Evolutionary conservation across 2,888 invertebrate species (phyloP).

Genomic region (Drosophila barbarae): DNA sequence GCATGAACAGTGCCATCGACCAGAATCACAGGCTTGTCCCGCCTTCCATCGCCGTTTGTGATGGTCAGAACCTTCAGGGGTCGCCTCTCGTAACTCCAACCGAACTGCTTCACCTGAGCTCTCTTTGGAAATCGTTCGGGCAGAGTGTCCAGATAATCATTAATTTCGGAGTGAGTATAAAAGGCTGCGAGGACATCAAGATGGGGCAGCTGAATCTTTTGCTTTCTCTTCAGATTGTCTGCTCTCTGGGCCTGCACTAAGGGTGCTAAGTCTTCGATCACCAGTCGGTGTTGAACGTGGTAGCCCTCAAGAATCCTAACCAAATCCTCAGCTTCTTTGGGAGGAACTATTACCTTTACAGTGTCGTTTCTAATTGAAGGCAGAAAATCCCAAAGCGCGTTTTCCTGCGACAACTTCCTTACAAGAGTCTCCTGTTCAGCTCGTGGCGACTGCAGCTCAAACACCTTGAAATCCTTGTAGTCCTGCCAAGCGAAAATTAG

Average conservation of each 20-base stretch:
- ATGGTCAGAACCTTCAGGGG: slow-evolving; percentile 83
- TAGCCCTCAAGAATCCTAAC: slow-evolving; percentile 25
- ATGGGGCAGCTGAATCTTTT: slow-evolving; percentile 23
- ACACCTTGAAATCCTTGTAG: slow-evolving; percentile 61
- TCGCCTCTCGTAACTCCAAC: slow-evolving; percentile 82
- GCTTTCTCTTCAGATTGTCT: slow-evolving; percentile 48
- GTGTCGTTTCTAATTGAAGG: slow-evolving; percentile 26
- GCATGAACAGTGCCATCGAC: slow-evolving; percentile 83
- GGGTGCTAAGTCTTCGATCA: slow-evolving; percentile 56
- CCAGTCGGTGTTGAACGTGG: slow-evolving; percentile 45
- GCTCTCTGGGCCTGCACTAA: slow-evolving; percentile 50
- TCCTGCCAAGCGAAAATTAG: slow-evolving; percentile 47
- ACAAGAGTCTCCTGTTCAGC: slow-evolving; percentile 32
- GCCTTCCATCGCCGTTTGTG: slow-evolving; percentile 79
- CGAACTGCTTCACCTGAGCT: slow-evolving; percentile 82
- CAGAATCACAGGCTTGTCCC: slow-evolving; percentile 81
- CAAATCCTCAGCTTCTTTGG: slow-evolving; percentile 35
- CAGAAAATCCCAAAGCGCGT: slow-evolving; percentile 45
- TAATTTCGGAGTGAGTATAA: slow-evolving; percentile 78
- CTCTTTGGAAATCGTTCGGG: slow-evolving; percentile 80
- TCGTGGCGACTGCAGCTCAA: slow-evolving; percentile 42
- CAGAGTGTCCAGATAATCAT: slow-evolving; percentile 80
- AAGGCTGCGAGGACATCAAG: slow-evolving; percentile 57
- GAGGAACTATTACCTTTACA: slow-evolving; percentile 57
- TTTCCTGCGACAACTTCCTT: slow-evolving; percentile 10